Evolutionary conservation across 2,113 vertebrate species (phyloP), one percentile per base, ranked within the genome.

Genomic region (Gavialis gangeticus): DNA sequence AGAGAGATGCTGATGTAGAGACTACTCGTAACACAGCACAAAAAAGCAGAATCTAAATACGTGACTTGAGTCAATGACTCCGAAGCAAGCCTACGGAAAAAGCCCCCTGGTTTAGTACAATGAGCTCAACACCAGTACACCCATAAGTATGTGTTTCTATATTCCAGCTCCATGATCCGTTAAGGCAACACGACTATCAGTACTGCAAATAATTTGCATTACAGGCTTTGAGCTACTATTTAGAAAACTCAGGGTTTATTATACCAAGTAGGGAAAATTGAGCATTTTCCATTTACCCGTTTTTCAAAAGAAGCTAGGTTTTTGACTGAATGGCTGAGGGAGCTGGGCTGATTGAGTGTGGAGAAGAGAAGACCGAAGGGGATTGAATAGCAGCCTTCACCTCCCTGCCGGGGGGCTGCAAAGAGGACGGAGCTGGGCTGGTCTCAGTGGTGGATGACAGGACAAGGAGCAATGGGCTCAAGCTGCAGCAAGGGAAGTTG

Each of bases 1-100:
- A 81, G 75, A 88, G 82, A 91, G 83, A 56, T 90, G 81, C 84
- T 92, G 91, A 96, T 56, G 87, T 85, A 88, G 66, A 86, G 18
- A 30, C 34, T 82, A 75, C 34, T 60, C 78, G 78, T 62, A 93
- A 84, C 59, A 91, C 62, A 59, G 34, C 89, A 71, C 25, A 91
- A 34, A 90, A 92, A 90, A 95, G 58, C 79, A 91, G 54, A 84
- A 92, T 69, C n/a, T 46, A 84, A 88, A 75, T 60, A 75, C 25
- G 66, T 80, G 76, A 84, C 58, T 92, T 90, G 90, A 81, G 27
- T 25, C 91, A 95, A 78, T 84, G 88, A 71, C 84, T 54, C 84
- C 75, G 25, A 58, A 91, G 69, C 18, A 57, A 10, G 4, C 19
- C n/a, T 86, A 66, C 85, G 86, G 81, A 82, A 77, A 78, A 2